phyloP scores from a whole-genome alignment of 2,888 invertebrate genomes.

The Tricholauxania praeusta region DNA sequence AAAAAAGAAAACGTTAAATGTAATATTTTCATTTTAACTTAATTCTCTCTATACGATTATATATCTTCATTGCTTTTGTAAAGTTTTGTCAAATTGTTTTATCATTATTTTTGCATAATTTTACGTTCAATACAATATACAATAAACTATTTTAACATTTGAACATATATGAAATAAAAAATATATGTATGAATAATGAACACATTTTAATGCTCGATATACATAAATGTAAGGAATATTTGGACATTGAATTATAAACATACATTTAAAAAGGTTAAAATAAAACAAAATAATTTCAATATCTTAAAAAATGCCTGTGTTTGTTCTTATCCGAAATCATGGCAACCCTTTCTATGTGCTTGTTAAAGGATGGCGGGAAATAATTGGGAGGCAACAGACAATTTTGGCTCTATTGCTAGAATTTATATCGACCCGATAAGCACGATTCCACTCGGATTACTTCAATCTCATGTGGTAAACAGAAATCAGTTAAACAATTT shows the following conservation, averaged over 20 bases:
- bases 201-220: slow-evolving; percentile 11
- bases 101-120: not conserved
- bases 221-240: slow-evolving; percentile 19
- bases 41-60: not conserved
- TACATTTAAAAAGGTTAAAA: slow-evolving; percentile 29
- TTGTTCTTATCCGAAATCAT: not conserved
- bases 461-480: no score
- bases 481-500: no score
- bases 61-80: slow-evolving; percentile 15
- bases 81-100: slow-evolving; percentile 15
- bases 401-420: no score
- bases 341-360: no score
- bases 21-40: not conserved
- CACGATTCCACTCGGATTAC: no score
- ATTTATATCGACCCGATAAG: no score
- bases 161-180: slow-evolving; percentile 3
- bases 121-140: slow-evolving; percentile 5
- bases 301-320: not conserved
- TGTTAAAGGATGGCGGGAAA: no score
- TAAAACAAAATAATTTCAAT: slow-evolving; percentile 15
- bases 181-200: slow-evolving; percentile 21
- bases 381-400: no score
- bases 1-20: not conserved
- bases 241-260: slow-evolving; percentile 25
- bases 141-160: not conserved